Base-by-base conservation (phyloP, 2,888 invertebrate species). In the Abscondita cerata region DNA sequence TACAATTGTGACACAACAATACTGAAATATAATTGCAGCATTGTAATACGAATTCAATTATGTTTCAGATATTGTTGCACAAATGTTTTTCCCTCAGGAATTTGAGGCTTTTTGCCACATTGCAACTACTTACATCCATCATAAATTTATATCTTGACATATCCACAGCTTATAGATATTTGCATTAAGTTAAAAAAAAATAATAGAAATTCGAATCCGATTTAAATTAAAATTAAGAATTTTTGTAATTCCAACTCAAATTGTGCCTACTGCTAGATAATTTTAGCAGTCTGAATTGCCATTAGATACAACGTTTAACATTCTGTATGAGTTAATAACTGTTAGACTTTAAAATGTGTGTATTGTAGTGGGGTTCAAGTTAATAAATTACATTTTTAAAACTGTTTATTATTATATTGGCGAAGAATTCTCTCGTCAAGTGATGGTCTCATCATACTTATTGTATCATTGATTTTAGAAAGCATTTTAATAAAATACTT, bases 301-400 rank as follows among this genome's bases (percentile, higher is more conserved):
- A 54, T 50, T 59, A 59, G 59, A 63, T 52, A 54, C 57, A 53
- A 52, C 52, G 41, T 60, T 48, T 18, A 56, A 46, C 33, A 56
- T 64, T 59, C 48, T 56, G 52, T 44, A 62, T 54, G 34, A 63
- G 36, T 25, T 57, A 52, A 40, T 67, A 62, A 68, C 63, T 62
- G 67, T 72, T 73, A 72, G 70, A 68, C 62, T 72, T 70, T 69
- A 71, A 65, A 69, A 64, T 70, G 68, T 64, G 66, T 72, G 71
- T 72, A 70, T 70, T 75, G 73, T 76, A 74, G 75, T 75, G 71
- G 73, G 74, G 70, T 74, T 74, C 65, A 63, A 59, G 68, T 69
- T 69, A 68, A 33, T 68, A 68, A 56, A 50, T 25, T 15, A 50
- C 31, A 47, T 25, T 19, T 25, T 47, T 47, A 25, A 25, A n/a